phyloP scores from a whole-genome alignment of 2,888 invertebrate genomes.

The Lochmaea crataegi region DNA sequence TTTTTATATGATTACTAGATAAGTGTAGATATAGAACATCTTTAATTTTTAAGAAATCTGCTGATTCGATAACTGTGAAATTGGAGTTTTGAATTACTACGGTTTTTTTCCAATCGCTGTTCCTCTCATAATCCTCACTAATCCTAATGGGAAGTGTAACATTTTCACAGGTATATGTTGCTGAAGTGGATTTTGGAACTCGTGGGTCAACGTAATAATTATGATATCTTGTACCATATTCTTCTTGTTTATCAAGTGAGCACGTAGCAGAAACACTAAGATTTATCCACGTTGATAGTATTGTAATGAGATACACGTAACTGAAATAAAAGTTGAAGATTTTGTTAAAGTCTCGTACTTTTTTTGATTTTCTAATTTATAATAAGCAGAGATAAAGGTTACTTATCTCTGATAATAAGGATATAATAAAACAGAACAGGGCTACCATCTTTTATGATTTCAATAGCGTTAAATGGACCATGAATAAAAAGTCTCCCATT shows the following conservation, averaged over 20 bases:
- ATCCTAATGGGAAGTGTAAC: background rate
- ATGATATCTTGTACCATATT: background rate
- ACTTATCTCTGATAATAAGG: too few relatives aligned
- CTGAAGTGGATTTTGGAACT: background rate
- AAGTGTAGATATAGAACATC: background rate
- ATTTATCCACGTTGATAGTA: background rate
- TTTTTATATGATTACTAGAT: slow-evolving; percentile 5
- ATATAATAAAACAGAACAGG: too few relatives aligned
- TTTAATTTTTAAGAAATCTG: background rate
- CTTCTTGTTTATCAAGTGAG: background rate
- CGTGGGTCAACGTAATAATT: background rate
- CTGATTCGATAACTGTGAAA: background rate
- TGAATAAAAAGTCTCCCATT: too few relatives aligned
- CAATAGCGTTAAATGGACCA: too few relatives aligned
- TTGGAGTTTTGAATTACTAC: background rate
- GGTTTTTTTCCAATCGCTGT: background rate
- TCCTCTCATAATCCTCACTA: background rate
- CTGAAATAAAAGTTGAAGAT: background rate
- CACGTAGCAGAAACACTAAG: background rate
- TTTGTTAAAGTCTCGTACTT: background rate
- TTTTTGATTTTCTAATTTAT: too few relatives aligned
- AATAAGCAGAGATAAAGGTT: too few relatives aligned
- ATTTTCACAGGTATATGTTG: background rate
- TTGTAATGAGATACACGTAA: background rate
- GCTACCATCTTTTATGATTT: too few relatives aligned